phyloP scores from a whole-genome alignment of 1,140 invertebrate species.

The Drosophila mayri region DNA sequence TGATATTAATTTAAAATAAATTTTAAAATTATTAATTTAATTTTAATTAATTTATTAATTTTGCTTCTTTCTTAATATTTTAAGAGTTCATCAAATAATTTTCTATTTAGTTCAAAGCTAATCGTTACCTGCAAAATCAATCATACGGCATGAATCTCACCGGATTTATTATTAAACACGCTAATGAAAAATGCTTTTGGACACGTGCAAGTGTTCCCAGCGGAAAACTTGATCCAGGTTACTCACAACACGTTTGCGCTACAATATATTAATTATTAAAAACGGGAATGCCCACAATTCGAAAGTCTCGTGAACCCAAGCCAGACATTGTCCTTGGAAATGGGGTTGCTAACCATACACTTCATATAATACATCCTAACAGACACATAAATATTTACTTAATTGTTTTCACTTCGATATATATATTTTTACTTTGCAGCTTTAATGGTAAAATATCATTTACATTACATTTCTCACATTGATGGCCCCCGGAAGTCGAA shows the following conservation, averaged over 20 bases:
- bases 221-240: slow-evolving; percentile 1
- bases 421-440: no score
- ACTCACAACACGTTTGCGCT: slow-evolving; percentile 11
- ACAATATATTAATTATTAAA: slow-evolving; percentile 17
- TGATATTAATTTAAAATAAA: no score
- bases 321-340: slow-evolving; percentile 25
- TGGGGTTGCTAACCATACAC: background rate
- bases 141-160: background rate
- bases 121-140: background rate
- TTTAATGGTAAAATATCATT: no score
- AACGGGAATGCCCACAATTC: slow-evolving; percentile 27
- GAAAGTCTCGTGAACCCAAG: slow-evolving; percentile 17
- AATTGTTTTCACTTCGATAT: no score
- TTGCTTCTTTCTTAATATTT: no score
- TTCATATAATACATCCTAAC: background rate
- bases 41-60: no score
- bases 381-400: no score
- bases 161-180: background rate
- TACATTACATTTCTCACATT: no score
- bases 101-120: background rate
- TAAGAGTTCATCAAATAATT: no score
- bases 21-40: no score
- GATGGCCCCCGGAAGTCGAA: background rate
- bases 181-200: slow-evolving; percentile 10
- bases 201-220: slow-evolving; percentile 31